phyloP scores from a whole-genome alignment of 2,888 invertebrate genomes.

The Epinotia nisella region DNA sequence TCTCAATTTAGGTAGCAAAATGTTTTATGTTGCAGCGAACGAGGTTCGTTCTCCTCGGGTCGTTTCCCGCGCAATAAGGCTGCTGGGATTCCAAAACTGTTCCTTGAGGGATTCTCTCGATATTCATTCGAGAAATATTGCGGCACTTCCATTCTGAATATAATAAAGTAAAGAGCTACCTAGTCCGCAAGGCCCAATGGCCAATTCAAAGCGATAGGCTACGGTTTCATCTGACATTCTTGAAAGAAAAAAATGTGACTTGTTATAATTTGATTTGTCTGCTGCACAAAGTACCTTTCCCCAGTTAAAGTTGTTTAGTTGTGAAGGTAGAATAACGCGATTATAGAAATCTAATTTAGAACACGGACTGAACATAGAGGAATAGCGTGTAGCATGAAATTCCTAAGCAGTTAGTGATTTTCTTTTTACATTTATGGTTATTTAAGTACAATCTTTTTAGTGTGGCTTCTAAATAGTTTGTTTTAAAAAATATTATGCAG shows the following conservation, averaged over 20 bases:
- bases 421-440: slow-evolving; percentile 30
- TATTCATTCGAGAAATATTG: slow-evolving; percentile 69
- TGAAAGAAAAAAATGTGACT: slow-evolving; percentile 24
- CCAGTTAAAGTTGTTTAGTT: slow-evolving; percentile 18
- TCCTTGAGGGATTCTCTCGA: slow-evolving; percentile 64
- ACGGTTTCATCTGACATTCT: slow-evolving; percentile 27
- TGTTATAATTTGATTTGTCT: slow-evolving; percentile 15
- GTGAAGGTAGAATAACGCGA: slow-evolving; percentile 25
- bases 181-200: slow-evolving; percentile 49
- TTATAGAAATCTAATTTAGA: slow-evolving; percentile 39
- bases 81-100: slow-evolving; percentile 66
- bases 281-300: slow-evolving; percentile 17
- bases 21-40: slow-evolving; percentile 65
- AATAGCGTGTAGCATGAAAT: slow-evolving; percentile 42
- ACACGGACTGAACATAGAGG: slow-evolving; percentile 32
- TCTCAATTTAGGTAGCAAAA: slow-evolving; percentile 54
- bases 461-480: not conserved
- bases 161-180: slow-evolving; percentile 61
- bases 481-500: not conserved
- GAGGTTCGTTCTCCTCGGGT: slow-evolving; percentile 56
- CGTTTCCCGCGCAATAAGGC: slow-evolving; percentile 61
- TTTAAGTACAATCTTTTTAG: not conserved
- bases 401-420: slow-evolving; percentile 36
- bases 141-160: slow-evolving; percentile 61
- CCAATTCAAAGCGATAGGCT: slow-evolving; percentile 37